Percentiles rank a stretch among this genome's conserved stretches.
Evolutionary conservation across 2,888 invertebrate genomes (phyloP).

Genomic region (Heliconius ismenius): DNA sequence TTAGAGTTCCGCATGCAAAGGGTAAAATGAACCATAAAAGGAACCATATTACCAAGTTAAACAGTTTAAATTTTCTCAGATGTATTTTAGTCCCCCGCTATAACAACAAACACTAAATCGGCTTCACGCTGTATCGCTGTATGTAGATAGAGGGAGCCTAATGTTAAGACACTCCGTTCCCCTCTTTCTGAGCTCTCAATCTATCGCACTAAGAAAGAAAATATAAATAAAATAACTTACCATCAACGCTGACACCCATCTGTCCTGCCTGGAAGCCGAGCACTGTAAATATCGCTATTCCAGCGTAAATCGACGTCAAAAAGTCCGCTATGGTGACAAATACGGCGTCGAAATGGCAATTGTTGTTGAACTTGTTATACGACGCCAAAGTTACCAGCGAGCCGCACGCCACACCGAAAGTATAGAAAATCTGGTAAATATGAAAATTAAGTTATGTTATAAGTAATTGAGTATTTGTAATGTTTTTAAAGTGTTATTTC

Average conservation of each 20-base stretch:
- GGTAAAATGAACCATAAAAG: no score
- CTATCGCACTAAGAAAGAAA: background rate
- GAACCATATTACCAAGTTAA: no score
- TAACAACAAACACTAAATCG: no score
- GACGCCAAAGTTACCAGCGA: slow-evolving; percentile 89
- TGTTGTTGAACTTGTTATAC: slow-evolving; percentile 86
- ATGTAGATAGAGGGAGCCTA: no score
- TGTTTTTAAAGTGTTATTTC: no score
- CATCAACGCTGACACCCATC: slow-evolving; percentile 84
- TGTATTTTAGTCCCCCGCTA: no score
- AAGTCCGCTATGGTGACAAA: slow-evolving; percentile 87
- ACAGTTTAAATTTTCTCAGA: no score
- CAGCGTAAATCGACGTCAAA: slow-evolving; percentile 88
- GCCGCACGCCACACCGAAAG: slow-evolving; percentile 88
- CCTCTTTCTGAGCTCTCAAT: background rate
- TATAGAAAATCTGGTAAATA: slow-evolving; percentile 86
- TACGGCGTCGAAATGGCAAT: slow-evolving; percentile 87
- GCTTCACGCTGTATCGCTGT: no score
- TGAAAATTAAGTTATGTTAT: background rate
- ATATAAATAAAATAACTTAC: slow-evolving; percentile 54
- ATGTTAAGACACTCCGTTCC: no score
- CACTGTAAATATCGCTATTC: slow-evolving; percentile 89
- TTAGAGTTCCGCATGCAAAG: no score
- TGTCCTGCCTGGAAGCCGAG: slow-evolving; percentile 87
- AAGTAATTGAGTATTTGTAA: no score